Evolutionary conservation across 2,113 vertebrate genomes (phyloP), one percentile per base, ranked within the genome.

Genomic region (Suricata suricatta): DNA sequence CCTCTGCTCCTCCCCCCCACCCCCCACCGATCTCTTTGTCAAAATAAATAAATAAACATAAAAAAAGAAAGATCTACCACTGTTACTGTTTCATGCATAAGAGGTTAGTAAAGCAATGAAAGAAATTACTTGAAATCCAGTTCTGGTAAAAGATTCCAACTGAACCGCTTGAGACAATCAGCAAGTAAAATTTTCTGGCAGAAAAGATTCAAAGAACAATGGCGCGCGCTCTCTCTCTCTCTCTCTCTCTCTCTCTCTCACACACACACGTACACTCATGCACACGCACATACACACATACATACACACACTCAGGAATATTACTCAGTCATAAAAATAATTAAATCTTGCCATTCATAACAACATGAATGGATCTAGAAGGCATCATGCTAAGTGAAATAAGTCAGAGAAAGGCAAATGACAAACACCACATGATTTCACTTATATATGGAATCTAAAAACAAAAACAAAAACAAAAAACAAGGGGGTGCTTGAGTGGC

Each of bases 101-200:
- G 2, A 86, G 19, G 11, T 81, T 84, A 82, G 33, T 47, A 68
- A 10, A 92, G n/a, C 21, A 50, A 79, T 69, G 11, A 84, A 86
- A 92, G 33, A 96, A 92, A 88, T 85, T 84, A 97, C 50, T 88
- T 80, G 66, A 93, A 88, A 81, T 88, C 85, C 50, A 74, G 1
- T 8, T 93, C 14, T 88, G 21, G n/a, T 44, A 17, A 95, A 97
- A 87, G 21, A 15, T 60, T 88, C 60, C n/a, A 89, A 64, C 0
- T 88, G 27, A 96, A 87, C 54, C 47, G 10, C 90, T 60, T 77
- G 35, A 88, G 74, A 92, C 33, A 79, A 50, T 64, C 31, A 97
- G 29, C n/a, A 95, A 93, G 50, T 77, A 86, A 83, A 44, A 90
- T 57, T 94, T 13, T 92, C 88, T 90, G 72, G 52, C 69, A 97